Percentiles rank a stretch among this genome's conserved stretches.
phyloP scores from a whole-genome alignment of 2,113 vertebrate species.

The Uropsilus gracilis region DNA sequence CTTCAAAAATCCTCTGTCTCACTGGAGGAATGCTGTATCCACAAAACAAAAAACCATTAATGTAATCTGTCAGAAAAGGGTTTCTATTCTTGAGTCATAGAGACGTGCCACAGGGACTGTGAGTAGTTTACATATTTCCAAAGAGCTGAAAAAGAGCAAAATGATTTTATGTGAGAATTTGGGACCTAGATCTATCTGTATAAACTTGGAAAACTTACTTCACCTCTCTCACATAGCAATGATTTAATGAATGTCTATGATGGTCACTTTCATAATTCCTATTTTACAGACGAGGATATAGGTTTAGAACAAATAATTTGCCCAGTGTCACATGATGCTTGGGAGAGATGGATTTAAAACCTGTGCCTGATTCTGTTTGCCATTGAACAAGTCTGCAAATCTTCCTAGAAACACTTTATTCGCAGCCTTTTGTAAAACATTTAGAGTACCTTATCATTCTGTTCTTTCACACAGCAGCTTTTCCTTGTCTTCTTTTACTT shows the following conservation, averaged over 20 bases:
- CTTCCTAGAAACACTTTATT: neutral
- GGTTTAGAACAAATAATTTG: slow-evolving; percentile 33
- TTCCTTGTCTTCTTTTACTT: neutral
- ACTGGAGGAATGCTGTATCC: slow-evolving; percentile 26
- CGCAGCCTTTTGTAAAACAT: neutral
- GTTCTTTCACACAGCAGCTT: slow-evolving; percentile 15
- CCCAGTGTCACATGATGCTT: neutral
- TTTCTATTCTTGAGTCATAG: neutral
- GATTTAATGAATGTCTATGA: neutral
- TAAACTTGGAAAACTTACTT: neutral
- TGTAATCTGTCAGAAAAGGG: neutral
- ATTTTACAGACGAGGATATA: slow-evolving; percentile 31
- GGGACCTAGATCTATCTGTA: neutral
- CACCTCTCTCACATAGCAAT: neutral
- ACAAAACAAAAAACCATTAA: slow-evolving; percentile 34
- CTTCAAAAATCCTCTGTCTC: slow-evolving; percentile 35
- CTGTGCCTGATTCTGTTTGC: neutral
- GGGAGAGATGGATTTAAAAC: slow-evolving; percentile 6
- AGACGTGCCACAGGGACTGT: neutral
- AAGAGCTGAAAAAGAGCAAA: slow-evolving; percentile 32
- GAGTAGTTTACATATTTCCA: neutral
- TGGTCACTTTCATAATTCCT: neutral
- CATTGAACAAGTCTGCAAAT: neutral
- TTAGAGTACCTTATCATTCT: slow-evolving; percentile 24
- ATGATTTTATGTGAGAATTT: neutral